phyloP scores from a whole-genome alignment of 2,113 vertebrate species.

The Tetrax tetrax region DNA sequence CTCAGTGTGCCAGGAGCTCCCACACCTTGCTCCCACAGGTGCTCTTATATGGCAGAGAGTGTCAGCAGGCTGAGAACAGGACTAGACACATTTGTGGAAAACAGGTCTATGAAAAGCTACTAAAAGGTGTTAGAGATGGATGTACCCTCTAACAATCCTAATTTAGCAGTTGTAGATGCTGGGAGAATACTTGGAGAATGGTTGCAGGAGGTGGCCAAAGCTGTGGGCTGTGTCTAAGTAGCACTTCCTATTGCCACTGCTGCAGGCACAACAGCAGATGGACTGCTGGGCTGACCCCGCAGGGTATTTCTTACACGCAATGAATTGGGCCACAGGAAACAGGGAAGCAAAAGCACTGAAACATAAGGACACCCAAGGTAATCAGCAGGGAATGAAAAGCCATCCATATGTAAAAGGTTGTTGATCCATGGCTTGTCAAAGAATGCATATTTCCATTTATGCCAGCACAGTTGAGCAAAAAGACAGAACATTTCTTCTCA shows the following conservation, averaged over 20 bases:
- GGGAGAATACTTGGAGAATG: background rate
- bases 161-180: background rate
- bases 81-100: background rate
- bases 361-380: background rate
- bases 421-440: background rate
- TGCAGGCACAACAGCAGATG: background rate
- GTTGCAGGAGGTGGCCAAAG: background rate
- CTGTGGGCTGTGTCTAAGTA: background rate
- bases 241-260: background rate
- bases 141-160: background rate
- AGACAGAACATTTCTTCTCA: background rate
- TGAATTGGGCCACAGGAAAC: background rate
- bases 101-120: background rate
- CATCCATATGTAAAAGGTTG: background rate
- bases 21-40: accelerated
- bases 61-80: background rate
- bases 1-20: background rate
- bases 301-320: background rate
- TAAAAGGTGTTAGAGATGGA: background rate
- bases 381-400: background rate
- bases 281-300: background rate
- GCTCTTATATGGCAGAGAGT: accelerated
- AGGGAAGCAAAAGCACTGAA: background rate
- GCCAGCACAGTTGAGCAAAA: background rate
- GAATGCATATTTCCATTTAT: background rate